Conservation (phyloP, 2,797 vertebrate species). For the Limosa lapponica region DNA sequence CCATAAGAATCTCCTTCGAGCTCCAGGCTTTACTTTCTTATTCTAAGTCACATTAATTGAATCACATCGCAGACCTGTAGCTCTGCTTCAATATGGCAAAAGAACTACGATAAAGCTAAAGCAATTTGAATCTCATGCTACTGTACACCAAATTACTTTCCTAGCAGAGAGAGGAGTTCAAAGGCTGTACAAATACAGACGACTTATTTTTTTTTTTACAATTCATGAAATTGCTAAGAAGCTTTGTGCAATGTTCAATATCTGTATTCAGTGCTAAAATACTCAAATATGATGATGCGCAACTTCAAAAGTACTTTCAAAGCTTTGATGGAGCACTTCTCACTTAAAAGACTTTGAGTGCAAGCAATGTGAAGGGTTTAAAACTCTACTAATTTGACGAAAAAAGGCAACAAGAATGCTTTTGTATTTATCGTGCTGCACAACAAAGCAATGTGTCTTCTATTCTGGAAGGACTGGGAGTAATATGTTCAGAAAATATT, state of each 20-base stretch:
- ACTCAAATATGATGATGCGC: not conserved
- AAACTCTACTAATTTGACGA: not conserved
- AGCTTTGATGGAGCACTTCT: not conserved
- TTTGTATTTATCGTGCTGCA: conserved; percentile 23
- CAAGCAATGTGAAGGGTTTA: not conserved
- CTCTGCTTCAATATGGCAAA: not conserved
- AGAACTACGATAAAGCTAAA: not conserved
- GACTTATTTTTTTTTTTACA: not conserved
- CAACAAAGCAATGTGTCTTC: not conserved
- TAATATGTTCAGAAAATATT: conserved; percentile 52
- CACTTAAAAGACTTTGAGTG: not conserved
- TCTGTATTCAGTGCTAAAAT: not conserved
- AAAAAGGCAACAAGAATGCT: not conserved
- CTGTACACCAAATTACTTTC: not conserved
- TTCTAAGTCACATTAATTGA: not conserved
- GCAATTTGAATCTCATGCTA: not conserved
- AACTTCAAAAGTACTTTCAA: not conserved
- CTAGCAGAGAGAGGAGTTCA: not conserved
- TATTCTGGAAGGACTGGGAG: conserved; percentile 31
- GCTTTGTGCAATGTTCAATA: not conserved
- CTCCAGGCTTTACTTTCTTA: not conserved
- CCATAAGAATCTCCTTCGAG: not conserved
- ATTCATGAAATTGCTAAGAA: not conserved
- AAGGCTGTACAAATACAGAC: not conserved
- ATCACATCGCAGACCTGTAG: not conserved